Evolutionary conservation across 1,140 invertebrate species (phyloP).

Genomic region (Meloidogyne exigua): DNA sequence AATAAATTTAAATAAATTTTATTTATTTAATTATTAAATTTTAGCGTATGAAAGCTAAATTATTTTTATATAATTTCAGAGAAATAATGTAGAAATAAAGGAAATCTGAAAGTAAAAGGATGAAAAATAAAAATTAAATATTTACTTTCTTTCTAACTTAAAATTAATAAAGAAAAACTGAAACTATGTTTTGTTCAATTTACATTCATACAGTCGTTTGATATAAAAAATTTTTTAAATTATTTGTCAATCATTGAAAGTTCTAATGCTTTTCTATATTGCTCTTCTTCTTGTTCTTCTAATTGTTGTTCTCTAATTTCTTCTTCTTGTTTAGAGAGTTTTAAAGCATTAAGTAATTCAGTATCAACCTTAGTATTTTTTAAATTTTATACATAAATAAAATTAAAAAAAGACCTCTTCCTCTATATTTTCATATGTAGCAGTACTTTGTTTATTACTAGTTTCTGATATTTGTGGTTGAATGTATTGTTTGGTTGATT

Average conservation of each 20-base stretch:
- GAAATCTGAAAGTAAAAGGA: too few relatives aligned
- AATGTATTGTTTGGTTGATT: constrained; percentile 3
- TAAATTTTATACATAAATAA: not conserved
- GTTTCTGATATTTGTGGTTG: not conserved
- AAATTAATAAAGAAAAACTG: too few relatives aligned
- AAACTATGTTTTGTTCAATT: too few relatives aligned
- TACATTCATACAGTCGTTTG: too few relatives aligned
- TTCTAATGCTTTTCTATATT: constrained; percentile 24
- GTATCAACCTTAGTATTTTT: constrained; percentile 24
- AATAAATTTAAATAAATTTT: constrained; percentile 1
- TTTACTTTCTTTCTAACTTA: too few relatives aligned
- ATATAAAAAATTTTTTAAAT: constrained; percentile 8
- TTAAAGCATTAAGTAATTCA: constrained; percentile 24
- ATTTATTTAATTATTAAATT: not conserved
- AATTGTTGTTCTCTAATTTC: constrained; percentile 12
- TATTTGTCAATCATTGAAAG: constrained; percentile 33
- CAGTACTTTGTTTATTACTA: not conserved
- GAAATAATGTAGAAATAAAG: too few relatives aligned
- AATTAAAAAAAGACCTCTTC: not conserved
- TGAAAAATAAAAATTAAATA: too few relatives aligned
- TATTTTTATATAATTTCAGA: not conserved
- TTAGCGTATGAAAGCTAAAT: not conserved
- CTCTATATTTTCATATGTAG: not conserved
- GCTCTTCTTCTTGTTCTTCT: constrained; percentile 33
- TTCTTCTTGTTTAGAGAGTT: constrained; percentile 32